Conservation (phyloP, 2,113 vertebrate species). For the Bettongia penicillata region DNA sequence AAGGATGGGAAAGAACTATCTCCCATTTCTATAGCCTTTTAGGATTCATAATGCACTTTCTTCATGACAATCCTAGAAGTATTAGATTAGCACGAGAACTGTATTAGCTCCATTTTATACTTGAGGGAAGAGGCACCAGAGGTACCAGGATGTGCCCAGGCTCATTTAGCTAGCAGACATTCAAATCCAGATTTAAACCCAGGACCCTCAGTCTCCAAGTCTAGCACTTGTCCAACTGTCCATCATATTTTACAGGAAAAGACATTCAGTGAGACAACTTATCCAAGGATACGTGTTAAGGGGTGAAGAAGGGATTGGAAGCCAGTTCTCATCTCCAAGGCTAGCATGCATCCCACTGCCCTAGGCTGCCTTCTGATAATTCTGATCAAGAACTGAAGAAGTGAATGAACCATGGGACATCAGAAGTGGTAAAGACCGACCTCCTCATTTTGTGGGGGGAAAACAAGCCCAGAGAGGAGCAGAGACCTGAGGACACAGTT, state of each 20-base stretch:
- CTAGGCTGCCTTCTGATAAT: neutral
- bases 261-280: neutral
- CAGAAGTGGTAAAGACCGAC: neutral
- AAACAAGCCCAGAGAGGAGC: neutral
- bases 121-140: neutral
- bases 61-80: neutral
- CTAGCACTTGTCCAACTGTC: neutral
- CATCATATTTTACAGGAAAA: neutral
- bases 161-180: neutral
- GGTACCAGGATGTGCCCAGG: neutral
- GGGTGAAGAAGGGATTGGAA: neutral
- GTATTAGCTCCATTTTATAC: neutral
- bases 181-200: neutral
- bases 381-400: neutral
- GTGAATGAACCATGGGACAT: neutral
- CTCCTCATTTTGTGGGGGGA: neutral
- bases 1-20: neutral
- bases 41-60: neutral
- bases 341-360: neutral
- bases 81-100: neutral
- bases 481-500: neutral
- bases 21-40: neutral
- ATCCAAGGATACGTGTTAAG: neutral
- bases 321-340: neutral
- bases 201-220: neutral